Evolutionary conservation across 2,113 vertebrate species (phyloP), one percentile per base, ranked within the genome.

Genomic region (Anseranas semipalmata): DNA sequence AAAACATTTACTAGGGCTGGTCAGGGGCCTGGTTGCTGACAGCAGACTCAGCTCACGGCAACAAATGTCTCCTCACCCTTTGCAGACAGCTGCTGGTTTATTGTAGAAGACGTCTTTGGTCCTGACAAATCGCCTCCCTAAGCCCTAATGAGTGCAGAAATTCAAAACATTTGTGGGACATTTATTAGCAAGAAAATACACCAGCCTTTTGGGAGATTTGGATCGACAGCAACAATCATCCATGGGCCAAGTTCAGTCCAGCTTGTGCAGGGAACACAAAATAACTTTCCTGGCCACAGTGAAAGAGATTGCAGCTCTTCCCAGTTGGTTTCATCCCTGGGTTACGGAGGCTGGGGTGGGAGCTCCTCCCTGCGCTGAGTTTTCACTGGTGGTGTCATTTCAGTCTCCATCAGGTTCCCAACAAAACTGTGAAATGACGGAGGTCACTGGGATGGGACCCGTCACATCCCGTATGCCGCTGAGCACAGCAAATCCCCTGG

Each of bases 121-220:
- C 96, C 94, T 98, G 97, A 98, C 97, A 98, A 98, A 97, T 95
- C 92, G 92, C 94, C 83, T 98, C 86, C 89, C 95, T 97, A 96
- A 97, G 96, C 95, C 93, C 96, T 96, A 96, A 95, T 39, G 89
- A 98, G 46, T 94, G 89, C 90, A 88, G 97, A 97, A 98, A 96
- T 92, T 96, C 89, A 97, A 98, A 97, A 97, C 97, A 97, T 96
- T 98, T 96, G 97, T 94, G 95, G 93, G 95, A 85, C 94, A 92
- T 96, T 98, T 98, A 97, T 97, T 97, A 97, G 77, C 89, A 96
- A 87, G 84, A 95, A 95, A 95, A 89, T 92, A 75, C 94, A 96
- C 66, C 46, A 46, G 89, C 46, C 81, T 95, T 95, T 87, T 55
- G 93, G 94, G 86, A 97, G 87, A 97, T 94, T 92, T 93, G 65